A percentile compares a stretch with the other conserved stretches of the same genome.
Evolutionary conservation across 1,140 invertebrate genomes (phyloP).

Genomic region (Meloidogyne exigua): DNA sequence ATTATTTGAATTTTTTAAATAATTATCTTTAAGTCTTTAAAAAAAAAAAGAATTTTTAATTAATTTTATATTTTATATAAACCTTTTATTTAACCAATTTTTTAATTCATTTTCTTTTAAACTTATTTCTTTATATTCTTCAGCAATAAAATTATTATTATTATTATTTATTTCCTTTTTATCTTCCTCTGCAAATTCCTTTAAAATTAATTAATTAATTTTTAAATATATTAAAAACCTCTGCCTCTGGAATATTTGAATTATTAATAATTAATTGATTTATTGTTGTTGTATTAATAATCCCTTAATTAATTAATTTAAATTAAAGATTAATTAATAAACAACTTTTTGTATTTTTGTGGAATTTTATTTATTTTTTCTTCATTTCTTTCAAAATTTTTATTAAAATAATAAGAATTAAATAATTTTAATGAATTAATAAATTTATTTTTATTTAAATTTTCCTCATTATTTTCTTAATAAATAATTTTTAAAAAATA

Average conservation of each 20-base stretch:
- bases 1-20: background rate
- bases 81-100: constrained; percentile 1
- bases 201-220: no score
- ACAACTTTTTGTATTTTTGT: no score
- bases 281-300: no score
- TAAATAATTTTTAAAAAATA: no score
- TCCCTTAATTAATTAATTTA: no score
- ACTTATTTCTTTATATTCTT: background rate
- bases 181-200: constrained; percentile 1
- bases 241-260: background rate
- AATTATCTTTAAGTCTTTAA: background rate
- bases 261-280: background rate
- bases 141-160: background rate
- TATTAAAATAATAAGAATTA: no score
- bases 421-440: no score
- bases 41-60: background rate
- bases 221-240: background rate
- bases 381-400: no score
- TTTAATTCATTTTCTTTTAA: constrained; percentile 1
- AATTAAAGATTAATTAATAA: background rate
- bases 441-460: no score
- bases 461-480: no score
- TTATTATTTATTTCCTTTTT: background rate
- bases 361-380: no score
- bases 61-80: background rate